Base-by-base conservation (phyloP, 92 coral and sea anemone genomes). In the Actinostola sp. region DNA sequence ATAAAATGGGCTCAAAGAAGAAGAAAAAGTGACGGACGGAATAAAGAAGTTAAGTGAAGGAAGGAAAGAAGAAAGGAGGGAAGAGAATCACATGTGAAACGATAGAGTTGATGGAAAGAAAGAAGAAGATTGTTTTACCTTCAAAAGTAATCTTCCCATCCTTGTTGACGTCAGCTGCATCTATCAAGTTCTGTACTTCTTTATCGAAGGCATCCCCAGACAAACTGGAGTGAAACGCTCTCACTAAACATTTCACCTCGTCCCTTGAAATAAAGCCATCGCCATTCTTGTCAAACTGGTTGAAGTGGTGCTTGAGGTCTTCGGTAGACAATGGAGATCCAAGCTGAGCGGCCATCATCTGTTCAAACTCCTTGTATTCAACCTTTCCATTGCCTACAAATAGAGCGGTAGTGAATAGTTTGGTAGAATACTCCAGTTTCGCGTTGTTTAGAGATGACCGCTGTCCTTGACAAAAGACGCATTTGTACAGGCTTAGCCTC, bases 71-170 rank as follows among this genome's bases (percentile, higher is more conserved):
- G n/a, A n/a, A n/a, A n/a, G n/a, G n/a, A n/a, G n/a, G n/a, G n/a
- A n/a, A n/a, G n/a, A n/a, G n/a, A n/a, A n/a, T n/a, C n/a, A n/a
- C n/a, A n/a, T n/a, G n/a, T n/a, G n/a, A n/a, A n/a, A n/a, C n/a
- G n/a, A n/a, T n/a, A n/a, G n/a, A n/a, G n/a, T n/a, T n/a, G n/a
- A n/a, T n/a, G n/a, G n/a, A n/a, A n/a, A n/a, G n/a, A n/a, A n/a
- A n/a, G n/a, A n/a, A n/a, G n/a, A n/a, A n/a, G n/a, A n/a, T n/a
- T n/a, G n/a, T n/a, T n/a, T 36, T 71, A 89, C 92, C 96, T 65
- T 74, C 87, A 34, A 78, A 86, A 39, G 87, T 90, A 61, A 90
- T 84, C 80, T 82, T 86, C 9, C 92, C 92, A 55, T 89, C 96
- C 1, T 77, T 28, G 39, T 89, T 80, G 16, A 62, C 64, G 45